Base-by-base conservation (phyloP, 2,113 vertebrate genomes). In the Orientallactaga bullata region DNA sequence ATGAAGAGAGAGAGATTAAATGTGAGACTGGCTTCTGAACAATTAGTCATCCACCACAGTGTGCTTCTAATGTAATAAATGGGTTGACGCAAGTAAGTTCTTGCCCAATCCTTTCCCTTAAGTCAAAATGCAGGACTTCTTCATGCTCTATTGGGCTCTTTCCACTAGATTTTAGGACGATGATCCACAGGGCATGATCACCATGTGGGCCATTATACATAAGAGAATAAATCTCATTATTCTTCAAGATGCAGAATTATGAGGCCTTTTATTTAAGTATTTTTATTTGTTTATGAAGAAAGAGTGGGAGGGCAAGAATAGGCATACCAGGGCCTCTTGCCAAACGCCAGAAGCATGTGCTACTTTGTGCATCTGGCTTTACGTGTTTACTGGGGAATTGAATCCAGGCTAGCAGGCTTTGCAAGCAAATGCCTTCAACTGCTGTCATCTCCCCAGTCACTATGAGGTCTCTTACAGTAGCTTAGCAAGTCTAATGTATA, bases 151-250 rank as follows among this genome's bases (percentile, higher is more conserved):
- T 63, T 73, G 87, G 32, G 81, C 10, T 72, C 60, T 58, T 80
- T 37, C 35, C 58, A 51, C 3, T 69, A 77, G 58, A 83, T 39
- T 55, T 55, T 16, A 5, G 37, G 80, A 81, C 77, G 51, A 5
- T 73, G 26, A 47, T 7, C 26, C 30, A 21, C 35, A 51, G 24
- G 18, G 65, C 60, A 58, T 9, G 13, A 26, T 12, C 42, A 91
- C 60, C 13, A 66, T 16, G 30, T 5, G n/a, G 37, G 30, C 32
- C n/a, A 76, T 55, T 35, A 81, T 7, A 3, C 24, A 77, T 78
- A 80, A 58, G 73, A 72, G 55, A 95, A 72, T 15, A 71, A 94
- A 76, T 84, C 18, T 72, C 85, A 73, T 66, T 66, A 65, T 93
- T 66, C 37, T 77, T 89, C 30, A 81, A 95, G 4, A 21, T 61